Evolutionary conservation across 1,140 invertebrate genomes (phyloP).

Genomic region (Saccostrea cuccullata): DNA sequence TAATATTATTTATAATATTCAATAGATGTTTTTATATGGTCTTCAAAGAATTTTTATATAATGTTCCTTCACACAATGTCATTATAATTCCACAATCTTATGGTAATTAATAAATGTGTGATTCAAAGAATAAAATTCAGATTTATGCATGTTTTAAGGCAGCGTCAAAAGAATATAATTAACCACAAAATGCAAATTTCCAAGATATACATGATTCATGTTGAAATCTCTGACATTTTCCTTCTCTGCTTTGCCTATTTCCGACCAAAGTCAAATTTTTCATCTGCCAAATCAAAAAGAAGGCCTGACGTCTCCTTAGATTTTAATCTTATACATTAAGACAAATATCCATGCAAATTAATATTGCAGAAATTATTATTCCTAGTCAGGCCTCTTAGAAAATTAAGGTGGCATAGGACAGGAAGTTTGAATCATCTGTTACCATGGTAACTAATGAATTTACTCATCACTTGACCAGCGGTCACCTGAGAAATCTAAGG

Average conservation of each 20-base stretch:
- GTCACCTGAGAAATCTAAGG: background rate
- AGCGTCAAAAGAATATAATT: background rate
- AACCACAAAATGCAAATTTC: conserved; percentile 30
- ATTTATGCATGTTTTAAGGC: conserved; percentile 30
- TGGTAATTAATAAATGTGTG: conserved; percentile 28
- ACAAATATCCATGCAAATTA: conserved; percentile 6
- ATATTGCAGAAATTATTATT: background rate
- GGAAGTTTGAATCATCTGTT: background rate
- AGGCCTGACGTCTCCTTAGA: background rate
- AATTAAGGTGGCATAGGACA: background rate
- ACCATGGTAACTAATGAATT: conserved; percentile 8
- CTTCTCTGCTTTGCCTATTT: background rate
- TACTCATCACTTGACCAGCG: conserved; percentile 6
- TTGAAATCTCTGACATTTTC: background rate
- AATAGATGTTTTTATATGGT: background rate
- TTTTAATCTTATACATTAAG: conserved; percentile 3
- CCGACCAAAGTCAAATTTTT: background rate
- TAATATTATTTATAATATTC: conserved; percentile 20
- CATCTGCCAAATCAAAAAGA: conserved; percentile 24
- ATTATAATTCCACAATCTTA: background rate
- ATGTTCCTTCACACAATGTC: background rate
- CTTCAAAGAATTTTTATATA: background rate
- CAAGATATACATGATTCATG: conserved; percentile 17
- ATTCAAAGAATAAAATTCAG: conserved; percentile 37
- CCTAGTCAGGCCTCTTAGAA: background rate